Evolutionary conservation across 2,797 vertebrate species (phyloP), one percentile per base, ranked within the genome.

Genomic region (Phalloptychus januarius): DNA sequence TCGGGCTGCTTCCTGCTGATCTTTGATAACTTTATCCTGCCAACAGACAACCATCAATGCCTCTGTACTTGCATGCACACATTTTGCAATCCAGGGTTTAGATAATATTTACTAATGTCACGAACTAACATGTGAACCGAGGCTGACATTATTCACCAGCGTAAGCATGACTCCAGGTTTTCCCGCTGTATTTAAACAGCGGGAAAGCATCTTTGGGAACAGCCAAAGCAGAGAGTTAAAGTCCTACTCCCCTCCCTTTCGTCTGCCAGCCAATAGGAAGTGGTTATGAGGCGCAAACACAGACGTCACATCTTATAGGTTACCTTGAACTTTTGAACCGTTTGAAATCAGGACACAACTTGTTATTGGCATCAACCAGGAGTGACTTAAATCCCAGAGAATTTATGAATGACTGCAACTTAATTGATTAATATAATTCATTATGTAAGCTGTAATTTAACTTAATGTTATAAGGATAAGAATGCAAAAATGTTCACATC

Each of bases 311-410:
- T 4, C 42, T 38, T 33, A 36, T 8, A 46, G 1, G 7, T 23
- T 48, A 77, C 76, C 75, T 80, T 87, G 77, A 78, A 75, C 65
- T 71, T 58, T 74, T 33, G 4, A 42, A 56, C 58, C 36, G 36
- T 70, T 71, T 46, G 38, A 76, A 77, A 71, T 11, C 1, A 52
- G 36, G 8, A 40, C 16, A 65, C 5, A 52, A 33, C 48, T 65
- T 5, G 5, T 73, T 28, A 71, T n/a, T 36, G 56, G 36, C 36
- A 0, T 1, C 44, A 38, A 44, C 12, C 15, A 48, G 28, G 4
- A 36, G 38, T 6, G 58, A 4, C 18, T n/a, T 56, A 52, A 58
- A 56, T 46, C 16, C n/a, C 8, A 44, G n/a, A 1, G 1, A 28
- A 46, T 40, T 18, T 42, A 10, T 42, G 25, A 8, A 45, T n/a